These are phyloP conservation scores for Magallana gigas DNA, from an alignment of 1,140 invertebrate genomes.

Conservation along the genomic window DNA sequence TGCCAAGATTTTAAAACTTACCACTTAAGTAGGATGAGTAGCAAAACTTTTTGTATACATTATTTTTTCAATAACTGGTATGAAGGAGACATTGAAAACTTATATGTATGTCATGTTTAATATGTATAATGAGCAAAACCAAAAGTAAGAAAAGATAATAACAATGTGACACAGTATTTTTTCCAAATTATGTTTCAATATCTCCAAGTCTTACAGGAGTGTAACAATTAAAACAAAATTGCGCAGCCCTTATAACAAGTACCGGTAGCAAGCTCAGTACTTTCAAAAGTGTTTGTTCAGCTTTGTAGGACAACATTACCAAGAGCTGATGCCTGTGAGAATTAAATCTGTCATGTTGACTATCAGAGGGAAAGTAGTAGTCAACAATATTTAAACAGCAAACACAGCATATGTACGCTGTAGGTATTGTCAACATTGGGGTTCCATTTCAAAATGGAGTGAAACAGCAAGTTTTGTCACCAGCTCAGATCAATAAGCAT, in stretches of 20 bases:
- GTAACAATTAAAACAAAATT: not conserved
- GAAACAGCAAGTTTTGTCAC: not conserved
- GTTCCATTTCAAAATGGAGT: constrained; percentile 14
- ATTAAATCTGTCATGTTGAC: not conserved
- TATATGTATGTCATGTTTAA: too few relatives aligned
- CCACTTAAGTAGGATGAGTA: too few relatives aligned
- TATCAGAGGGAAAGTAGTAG: constrained; percentile 19
- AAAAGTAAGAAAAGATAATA: too few relatives aligned
- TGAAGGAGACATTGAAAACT: too few relatives aligned
- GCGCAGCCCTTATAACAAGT: not conserved
- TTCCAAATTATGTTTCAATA: too few relatives aligned
- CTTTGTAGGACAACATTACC: not conserved
- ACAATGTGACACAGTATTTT: too few relatives aligned
- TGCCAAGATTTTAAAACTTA: too few relatives aligned
- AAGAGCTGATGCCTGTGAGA: constrained; percentile 2
- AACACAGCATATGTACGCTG: not conserved
- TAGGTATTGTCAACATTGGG: constrained; percentile 5
- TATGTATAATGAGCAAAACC: too few relatives aligned
- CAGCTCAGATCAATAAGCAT: not conserved
- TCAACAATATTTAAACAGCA: not conserved
- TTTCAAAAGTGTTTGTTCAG: constrained; percentile 8
- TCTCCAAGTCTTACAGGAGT: too few relatives aligned
- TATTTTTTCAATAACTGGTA: too few relatives aligned
- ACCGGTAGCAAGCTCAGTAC: not conserved
- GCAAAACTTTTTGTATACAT: too few relatives aligned